Evolutionary conservation across 2,797 vertebrate genomes (phyloP).

Genomic region (Propithecus perrieri): DNA sequence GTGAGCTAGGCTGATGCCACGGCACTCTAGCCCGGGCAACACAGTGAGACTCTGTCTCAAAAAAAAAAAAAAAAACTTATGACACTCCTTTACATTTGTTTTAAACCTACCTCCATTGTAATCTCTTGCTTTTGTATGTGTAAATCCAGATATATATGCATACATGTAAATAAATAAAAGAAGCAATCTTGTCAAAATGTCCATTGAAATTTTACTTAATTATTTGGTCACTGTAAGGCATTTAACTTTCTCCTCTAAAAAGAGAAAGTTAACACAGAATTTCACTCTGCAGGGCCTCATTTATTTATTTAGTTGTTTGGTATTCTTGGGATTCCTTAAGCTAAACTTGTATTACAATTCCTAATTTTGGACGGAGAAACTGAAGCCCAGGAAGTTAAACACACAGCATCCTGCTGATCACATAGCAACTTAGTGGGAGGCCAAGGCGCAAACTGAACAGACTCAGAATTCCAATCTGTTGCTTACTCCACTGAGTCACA

Average conservation of each 20-base stretch:
- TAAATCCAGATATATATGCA: not conserved
- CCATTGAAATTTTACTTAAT: not conserved
- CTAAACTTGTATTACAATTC: not conserved
- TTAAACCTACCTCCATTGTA: not conserved
- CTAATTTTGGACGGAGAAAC: not conserved
- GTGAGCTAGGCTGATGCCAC: too few species aligned
- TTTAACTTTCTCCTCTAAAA: not conserved
- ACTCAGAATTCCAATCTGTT: not conserved
- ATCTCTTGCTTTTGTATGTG: not conserved
- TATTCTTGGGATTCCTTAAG: not conserved
- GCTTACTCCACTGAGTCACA: not conserved
- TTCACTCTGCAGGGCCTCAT: not conserved
- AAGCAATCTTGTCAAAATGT: not conserved
- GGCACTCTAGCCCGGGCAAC: too few species aligned
- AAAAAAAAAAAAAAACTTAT: not conserved
- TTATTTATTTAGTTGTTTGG: not conserved
- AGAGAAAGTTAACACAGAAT: not conserved
- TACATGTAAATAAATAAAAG: not conserved
- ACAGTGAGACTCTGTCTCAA: too few species aligned
- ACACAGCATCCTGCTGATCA: not conserved
- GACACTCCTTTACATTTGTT: not conserved
- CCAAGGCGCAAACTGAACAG: not conserved
- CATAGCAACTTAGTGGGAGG: not conserved
- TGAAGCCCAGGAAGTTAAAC: not conserved
- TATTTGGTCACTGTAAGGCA: not conserved